Base-by-base conservation (phyloP, 2,113 vertebrate genomes). In the Dipodomys stephensi region DNA sequence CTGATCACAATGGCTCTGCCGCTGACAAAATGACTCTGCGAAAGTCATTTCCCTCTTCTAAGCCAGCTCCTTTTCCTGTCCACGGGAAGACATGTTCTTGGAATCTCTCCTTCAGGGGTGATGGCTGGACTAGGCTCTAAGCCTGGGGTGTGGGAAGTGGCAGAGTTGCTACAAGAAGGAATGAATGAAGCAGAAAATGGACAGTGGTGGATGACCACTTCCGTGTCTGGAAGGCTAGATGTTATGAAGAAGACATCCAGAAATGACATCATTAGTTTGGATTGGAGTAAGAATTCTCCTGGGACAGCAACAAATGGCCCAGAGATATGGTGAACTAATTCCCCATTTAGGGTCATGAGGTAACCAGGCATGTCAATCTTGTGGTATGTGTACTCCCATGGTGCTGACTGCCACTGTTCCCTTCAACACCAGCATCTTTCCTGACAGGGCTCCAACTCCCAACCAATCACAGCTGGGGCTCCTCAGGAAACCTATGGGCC, bases 171-270 rank as follows among this genome's bases (percentile, higher is more conserved):
- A 30, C 93, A 32, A 5, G 35, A 64, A 76, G 68, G 49, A 83
- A 91, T 27, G 30, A 92, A 82, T 9, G 67, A 60, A 49, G 46
- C 64, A 8, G 57, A 95, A n/a, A 39, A 30, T 72, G 90, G 46
- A 68, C 86, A 90, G 77, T 77, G 88, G 46, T 22, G 16, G 81
- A 65, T 84, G 27, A 39, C 46, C 28, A 39, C 81, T 22, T 65
- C 11, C 78, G 28, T 0, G 5, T 79, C 92, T 91, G 46, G 35
- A 78, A 83, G 65, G 49, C 78, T 44, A 91, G 57, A n/a, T n/a
- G 83, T 81, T 32, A 49, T 73, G 72, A 77, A 80, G 82, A 92
- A 79, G 62, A n/a, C 73, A 71, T 46, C 77, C 87, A 72, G 85
- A 62, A 49, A 81, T 65, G 94, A 96, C 39, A 27, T 87, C 87